phyloP scores from a whole-genome alignment of 1,140 invertebrate species.

The Diuraphis noxia region DNA sequence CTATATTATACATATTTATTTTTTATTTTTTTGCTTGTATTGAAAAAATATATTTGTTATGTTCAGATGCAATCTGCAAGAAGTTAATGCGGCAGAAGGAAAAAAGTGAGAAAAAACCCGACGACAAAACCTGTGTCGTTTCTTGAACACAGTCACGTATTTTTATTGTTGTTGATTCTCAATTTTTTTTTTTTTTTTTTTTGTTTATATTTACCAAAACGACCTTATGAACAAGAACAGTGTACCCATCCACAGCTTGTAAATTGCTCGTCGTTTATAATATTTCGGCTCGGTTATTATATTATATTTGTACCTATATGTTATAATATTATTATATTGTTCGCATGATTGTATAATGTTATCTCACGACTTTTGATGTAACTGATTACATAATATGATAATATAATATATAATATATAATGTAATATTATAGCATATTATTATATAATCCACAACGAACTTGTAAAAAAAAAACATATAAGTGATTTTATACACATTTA shows the following conservation, averaged over 20 bases:
- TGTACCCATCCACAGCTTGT: neutral
- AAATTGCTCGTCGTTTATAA: neutral
- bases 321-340: neutral
- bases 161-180: neutral
- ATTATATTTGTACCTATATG: neutral
- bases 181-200: neutral
- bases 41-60: neutral
- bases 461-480: too few relatives aligned
- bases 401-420: neutral
- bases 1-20: neutral
- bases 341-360: neutral
- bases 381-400: neutral
- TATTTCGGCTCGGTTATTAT: neutral
- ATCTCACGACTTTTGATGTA: neutral
- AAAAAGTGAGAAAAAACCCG: constrained; percentile 18
- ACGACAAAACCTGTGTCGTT: constrained; percentile 21
- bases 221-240: neutral
- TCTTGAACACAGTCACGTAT: constrained; percentile 23
- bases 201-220: neutral
- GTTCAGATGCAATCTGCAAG: constrained; percentile 43
- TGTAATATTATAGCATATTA: too few relatives aligned
- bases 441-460: neutral
- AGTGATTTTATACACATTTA: neutral
- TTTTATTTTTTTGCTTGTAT: neutral
- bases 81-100: constrained; percentile 46